phyloP scores from a whole-genome alignment of 2,113 vertebrate genomes.

The Cyprinodon tularosa region DNA sequence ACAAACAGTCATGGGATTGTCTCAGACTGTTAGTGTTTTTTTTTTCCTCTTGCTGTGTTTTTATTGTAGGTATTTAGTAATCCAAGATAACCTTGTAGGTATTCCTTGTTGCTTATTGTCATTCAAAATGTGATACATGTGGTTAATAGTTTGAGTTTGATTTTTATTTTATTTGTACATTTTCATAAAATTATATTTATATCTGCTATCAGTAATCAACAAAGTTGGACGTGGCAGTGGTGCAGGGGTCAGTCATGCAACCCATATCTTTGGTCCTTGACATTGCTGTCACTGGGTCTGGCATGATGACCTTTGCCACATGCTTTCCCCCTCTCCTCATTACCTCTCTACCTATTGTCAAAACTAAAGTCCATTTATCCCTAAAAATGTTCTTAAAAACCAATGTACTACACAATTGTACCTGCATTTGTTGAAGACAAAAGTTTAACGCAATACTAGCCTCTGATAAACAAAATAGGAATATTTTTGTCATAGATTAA shows the following conservation, averaged over 20 bases:
- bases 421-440: background rate
- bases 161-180: background rate
- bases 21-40: slow-evolving; percentile 6
- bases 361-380: no score
- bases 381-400: no score
- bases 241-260: no score
- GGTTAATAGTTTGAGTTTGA: background rate
- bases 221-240: no score
- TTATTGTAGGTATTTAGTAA: slow-evolving; percentile 3
- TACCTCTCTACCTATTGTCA: no score
- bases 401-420: background rate
- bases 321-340: no score
- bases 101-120: background rate
- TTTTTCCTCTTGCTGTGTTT: background rate
- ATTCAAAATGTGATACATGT: background rate
- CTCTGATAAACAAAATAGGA: background rate
- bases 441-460: background rate
- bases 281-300: no score
- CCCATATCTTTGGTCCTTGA: no score
- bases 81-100: background rate
- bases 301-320: no score
- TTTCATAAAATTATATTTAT: background rate
- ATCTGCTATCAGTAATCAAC: background rate
- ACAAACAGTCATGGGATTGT: slow-evolving; percentile 11
- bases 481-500: background rate